These are phyloP conservation scores for Diorhabda carinulata DNA, from an alignment of 1,140 invertebrate species.

Conservation along the genomic window DNA sequence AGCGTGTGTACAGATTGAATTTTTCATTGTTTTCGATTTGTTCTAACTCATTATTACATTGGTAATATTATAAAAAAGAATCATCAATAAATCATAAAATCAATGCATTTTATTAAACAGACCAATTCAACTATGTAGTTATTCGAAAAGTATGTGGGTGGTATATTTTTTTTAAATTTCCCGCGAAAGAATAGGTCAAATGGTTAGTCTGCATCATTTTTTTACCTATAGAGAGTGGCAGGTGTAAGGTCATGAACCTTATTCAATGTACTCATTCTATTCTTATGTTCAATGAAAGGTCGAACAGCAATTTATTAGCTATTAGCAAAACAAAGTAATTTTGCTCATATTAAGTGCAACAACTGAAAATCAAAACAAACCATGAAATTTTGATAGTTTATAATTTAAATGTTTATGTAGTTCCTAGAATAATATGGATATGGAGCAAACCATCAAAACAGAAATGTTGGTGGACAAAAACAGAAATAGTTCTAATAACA, in stretches of 20 bases:
- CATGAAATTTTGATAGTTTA: neutral
- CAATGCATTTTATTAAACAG: no score
- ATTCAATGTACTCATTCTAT: neutral
- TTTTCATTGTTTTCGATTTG: no score
- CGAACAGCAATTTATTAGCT: neutral
- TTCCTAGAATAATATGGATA: slow-evolving; percentile 11
- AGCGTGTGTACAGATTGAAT: no score
- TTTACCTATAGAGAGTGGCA: neutral
- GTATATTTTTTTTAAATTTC: neutral
- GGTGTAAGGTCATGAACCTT: slow-evolving; percentile 1
- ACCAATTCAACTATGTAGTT: no score
- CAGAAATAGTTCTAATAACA: slow-evolving; percentile 36
- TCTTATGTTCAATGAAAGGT: neutral
- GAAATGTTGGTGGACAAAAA: slow-evolving; percentile 40
- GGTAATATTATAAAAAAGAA: no score
- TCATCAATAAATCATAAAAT: no score
- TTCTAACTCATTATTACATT: no score
- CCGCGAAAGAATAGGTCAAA: neutral
- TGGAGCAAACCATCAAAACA: slow-evolving; percentile 33
- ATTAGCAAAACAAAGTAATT: neutral
- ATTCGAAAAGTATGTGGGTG: no score
- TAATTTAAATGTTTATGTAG: neutral
- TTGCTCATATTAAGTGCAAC: neutral
- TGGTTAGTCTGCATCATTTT: neutral
- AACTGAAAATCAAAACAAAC: neutral